Conservation (phyloP, 92 coral and sea anemone species). For the Palythoa caribaeorum region DNA sequence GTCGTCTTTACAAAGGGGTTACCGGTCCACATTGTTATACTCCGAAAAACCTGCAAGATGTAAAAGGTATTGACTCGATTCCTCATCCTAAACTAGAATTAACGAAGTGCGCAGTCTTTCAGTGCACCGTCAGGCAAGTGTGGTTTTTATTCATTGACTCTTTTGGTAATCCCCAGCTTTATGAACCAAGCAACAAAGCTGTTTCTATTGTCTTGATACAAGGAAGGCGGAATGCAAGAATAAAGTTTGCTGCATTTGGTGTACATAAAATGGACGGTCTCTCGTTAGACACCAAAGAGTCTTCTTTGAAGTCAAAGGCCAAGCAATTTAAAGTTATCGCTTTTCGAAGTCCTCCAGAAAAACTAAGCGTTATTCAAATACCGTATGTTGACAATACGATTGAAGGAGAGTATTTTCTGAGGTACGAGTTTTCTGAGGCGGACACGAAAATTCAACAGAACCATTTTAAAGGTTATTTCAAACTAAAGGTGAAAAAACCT, state of each 20-base stretch:
- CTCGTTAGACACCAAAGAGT: constrained; percentile 53
- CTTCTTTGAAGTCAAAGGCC: constrained; percentile 53
- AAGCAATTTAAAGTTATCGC: constrained; percentile 42
- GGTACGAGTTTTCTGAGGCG: constrained; percentile 84
- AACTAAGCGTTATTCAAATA: constrained; percentile 58
- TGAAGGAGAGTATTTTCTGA: constrained; percentile 77
- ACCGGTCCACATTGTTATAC: constrained; percentile 70
- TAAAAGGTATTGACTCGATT: constrained; percentile 32
- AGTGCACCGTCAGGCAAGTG: constrained; percentile 93
- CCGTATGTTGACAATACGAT: constrained; percentile 46
- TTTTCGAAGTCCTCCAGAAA: constrained; percentile 68
- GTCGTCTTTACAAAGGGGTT: constrained; percentile 58
- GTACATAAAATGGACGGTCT: constrained; percentile 77
- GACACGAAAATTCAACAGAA: constrained; percentile 75
- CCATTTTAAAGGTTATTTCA: constrained; percentile 73
- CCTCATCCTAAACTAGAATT: constrained; percentile 66
- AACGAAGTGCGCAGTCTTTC: constrained; percentile 78
- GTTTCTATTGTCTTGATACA: constrained; percentile 74
- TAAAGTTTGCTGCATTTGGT: constrained; percentile 92
- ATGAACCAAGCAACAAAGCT: constrained; percentile 69
- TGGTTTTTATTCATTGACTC: constrained; percentile 91
- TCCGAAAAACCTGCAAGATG: constrained; percentile 61
- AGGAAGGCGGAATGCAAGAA: constrained; percentile 60
- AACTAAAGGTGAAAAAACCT: constrained; percentile 76
- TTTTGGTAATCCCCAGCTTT: constrained; percentile 71